A percentile compares a stretch with the other conserved stretches of the same genome.
phyloP scores from a whole-genome alignment of 2,113 vertebrate species.

The Myocastor coypus region DNA sequence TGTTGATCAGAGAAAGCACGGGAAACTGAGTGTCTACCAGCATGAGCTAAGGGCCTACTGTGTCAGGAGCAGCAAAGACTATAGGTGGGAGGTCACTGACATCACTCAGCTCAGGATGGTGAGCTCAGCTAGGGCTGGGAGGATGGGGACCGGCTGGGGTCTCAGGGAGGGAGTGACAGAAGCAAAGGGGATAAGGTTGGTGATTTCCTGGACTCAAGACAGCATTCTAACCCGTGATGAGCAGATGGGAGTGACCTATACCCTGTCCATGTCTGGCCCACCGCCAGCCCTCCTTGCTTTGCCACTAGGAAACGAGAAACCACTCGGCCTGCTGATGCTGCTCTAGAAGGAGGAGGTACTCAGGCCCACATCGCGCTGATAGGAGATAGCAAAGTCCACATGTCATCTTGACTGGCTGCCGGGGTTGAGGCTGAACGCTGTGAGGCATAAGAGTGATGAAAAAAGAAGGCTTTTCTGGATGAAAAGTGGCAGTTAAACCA shows the following conservation, averaged over 20 bases:
- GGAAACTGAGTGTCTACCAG: neutral
- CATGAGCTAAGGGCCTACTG: neutral
- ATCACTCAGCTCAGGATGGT: too few species aligned
- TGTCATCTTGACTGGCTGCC: neutral
- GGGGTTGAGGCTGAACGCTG: neutral
- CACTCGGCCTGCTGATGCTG: neutral
- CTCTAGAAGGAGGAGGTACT: neutral
- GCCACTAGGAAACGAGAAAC: too few species aligned
- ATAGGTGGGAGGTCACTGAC: rapidly evolving
- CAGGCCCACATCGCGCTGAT: neutral
- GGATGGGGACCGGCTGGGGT: neutral
- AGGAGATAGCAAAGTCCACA: neutral
- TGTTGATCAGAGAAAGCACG: neutral
- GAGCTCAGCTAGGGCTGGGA: neutral
- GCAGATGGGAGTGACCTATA: neutral
- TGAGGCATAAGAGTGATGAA: neutral
- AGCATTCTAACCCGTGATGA: rapidly evolving
- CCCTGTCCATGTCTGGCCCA: too few species aligned
- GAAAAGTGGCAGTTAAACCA: too few species aligned
- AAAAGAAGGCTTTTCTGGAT: neutral
- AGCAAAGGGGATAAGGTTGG: neutral
- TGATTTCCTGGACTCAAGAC: too few species aligned
- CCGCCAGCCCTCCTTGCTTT: too few species aligned
- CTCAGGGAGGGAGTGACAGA: neutral
- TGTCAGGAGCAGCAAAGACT: too few species aligned